Evolutionary conservation across 2,113 vertebrate genomes (phyloP).

Genomic region (Pterocles gutturalis): DNA sequence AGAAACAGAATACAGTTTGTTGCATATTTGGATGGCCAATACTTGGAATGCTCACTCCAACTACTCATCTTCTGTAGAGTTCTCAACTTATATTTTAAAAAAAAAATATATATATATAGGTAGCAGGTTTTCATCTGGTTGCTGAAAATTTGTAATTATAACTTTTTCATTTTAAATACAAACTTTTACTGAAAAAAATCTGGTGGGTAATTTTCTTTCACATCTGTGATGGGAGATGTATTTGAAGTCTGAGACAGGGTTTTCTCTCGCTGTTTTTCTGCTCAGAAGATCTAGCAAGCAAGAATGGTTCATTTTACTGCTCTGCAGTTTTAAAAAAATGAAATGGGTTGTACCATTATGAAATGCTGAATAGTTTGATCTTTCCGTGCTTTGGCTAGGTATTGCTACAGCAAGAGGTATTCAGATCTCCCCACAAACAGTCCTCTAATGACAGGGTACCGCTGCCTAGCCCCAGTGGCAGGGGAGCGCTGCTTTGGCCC

Average conservation of each 20-base stretch:
- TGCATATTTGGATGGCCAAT: not conserved
- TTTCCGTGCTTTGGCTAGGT: not conserved
- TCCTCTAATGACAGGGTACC: not conserved
- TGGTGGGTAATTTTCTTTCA: not conserved
- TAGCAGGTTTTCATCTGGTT: conserved; percentile 4
- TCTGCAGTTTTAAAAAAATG: conserved; percentile 13
- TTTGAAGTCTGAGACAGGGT: conserved; percentile 17
- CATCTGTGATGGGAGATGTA: not conserved
- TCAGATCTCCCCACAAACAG: not conserved
- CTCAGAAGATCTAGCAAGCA: not conserved
- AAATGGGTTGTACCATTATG: not conserved
- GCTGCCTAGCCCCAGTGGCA: not conserved
- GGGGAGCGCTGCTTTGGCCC: not conserved
- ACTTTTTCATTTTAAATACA: not conserved
- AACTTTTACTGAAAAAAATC: not conserved
- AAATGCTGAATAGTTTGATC: not conserved
- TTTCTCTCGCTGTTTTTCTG: not conserved
- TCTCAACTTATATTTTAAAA: not conserved
- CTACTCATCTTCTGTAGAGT: not conserved
- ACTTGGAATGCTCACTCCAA: not conserved
- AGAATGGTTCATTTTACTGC: not conserved
- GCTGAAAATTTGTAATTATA: not conserved
- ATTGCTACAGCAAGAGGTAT: not conserved
- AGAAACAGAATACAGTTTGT: not conserved
- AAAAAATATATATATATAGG: not conserved